Conservation (phyloP, 2,113 vertebrate genomes). For the Plecturocebus donacophilus region DNA sequence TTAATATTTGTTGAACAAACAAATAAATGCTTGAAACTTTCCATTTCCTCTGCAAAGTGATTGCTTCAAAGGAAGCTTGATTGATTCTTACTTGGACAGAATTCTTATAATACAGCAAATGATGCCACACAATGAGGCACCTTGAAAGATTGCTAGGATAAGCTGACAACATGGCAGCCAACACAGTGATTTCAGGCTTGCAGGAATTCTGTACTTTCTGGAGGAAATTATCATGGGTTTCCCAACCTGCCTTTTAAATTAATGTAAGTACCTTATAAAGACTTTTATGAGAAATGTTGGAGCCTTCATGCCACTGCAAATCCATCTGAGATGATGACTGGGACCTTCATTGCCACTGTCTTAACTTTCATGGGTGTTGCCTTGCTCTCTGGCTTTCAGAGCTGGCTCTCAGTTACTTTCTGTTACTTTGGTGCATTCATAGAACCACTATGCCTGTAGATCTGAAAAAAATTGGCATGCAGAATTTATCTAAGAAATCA, state of each 20-base stretch:
- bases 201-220: neutral
- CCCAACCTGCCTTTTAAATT: neutral
- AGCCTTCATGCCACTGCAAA: neutral
- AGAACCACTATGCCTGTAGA: neutral
- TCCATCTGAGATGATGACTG: neutral
- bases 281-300: neutral
- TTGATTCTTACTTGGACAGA: constrained; percentile 10
- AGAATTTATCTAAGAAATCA: constrained; percentile 23
- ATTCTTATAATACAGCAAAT: neutral
- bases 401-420: neutral
- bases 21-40: neutral
- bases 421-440: neutral
- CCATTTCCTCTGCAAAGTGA: neutral
- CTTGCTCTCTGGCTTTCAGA: neutral
- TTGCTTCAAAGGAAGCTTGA: constrained; percentile 38
- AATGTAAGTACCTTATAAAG: neutral
- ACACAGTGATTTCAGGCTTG: neutral
- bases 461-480: constrained; percentile 26
- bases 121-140: neutral
- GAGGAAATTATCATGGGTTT: neutral
- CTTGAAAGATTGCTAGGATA: neutral
- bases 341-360: neutral
- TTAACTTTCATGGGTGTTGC: neutral
- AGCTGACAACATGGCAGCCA: neutral
- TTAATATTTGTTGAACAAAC: constrained; percentile 15